phyloP scores from a whole-genome alignment of 92 coral and sea anemone species.

The Anthopleura xanthogrammica region DNA sequence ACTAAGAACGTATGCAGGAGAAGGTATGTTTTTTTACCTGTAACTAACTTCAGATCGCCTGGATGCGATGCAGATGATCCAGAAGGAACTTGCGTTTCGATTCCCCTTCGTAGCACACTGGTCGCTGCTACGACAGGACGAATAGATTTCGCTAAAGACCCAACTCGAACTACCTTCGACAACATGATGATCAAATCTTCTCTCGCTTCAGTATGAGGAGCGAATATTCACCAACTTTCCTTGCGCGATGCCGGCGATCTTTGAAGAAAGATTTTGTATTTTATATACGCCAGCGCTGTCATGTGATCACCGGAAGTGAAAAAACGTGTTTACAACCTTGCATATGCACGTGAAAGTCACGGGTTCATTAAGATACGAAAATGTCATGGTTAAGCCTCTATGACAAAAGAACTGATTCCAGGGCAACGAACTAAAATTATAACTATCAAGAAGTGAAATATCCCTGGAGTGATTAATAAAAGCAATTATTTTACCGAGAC shows the following conservation, averaged over 20 bases:
- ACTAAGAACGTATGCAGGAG: not conserved
- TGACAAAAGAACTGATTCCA: not conserved
- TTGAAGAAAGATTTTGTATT: not conserved
- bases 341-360: constrained; percentile 23
- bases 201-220: not conserved
- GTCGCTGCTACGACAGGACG: constrained; percentile 27
- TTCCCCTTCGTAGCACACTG: constrained; percentile 3
- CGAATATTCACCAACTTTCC: not conserved
- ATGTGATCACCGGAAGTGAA: constrained; percentile 49
- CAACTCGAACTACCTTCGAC: constrained; percentile 17
- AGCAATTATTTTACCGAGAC: not conserved
- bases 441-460: not conserved
- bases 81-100: constrained; percentile 23
- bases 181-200: constrained; percentile 9
- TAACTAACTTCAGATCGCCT: constrained; percentile 46
- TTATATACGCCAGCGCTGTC: constrained; percentile 33
- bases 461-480: not conserved
- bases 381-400: not conserved
- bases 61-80: not conserved
- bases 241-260: not conserved
- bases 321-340: not conserved
- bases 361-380: not conserved
- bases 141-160: constrained; percentile 9
- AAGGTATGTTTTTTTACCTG: constrained; percentile 33
- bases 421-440: not conserved